Evolutionary conservation across 2,113 vertebrate genomes (phyloP).

Genomic region (Psophia crepitans): DNA sequence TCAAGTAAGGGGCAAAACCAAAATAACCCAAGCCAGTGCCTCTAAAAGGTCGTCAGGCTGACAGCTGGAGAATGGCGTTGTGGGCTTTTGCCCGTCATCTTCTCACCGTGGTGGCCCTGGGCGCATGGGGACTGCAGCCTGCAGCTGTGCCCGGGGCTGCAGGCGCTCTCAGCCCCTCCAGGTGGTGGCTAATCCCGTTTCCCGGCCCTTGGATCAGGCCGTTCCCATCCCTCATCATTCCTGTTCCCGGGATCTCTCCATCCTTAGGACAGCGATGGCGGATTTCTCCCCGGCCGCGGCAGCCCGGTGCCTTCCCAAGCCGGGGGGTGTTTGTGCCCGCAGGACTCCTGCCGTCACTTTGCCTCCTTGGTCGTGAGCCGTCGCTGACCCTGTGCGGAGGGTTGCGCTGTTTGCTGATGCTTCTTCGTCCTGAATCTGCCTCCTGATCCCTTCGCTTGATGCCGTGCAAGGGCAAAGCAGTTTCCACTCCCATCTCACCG

Average conservation of each 20-base stretch:
- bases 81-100: neutral
- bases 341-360: neutral
- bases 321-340: neutral
- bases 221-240: neutral
- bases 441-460: neutral
- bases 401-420: neutral
- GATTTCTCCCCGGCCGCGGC: neutral
- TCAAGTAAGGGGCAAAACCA: neutral
- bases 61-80: neutral
- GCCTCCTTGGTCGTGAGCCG: fast-evolving
- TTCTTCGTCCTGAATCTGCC: neutral
- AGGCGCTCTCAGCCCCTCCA: no score
- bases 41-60: neutral
- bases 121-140: fast-evolving
- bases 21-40: neutral
- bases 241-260: neutral
- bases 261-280: neutral
- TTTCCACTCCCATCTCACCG: neutral
- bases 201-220: neutral
- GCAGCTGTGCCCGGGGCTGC: fast-evolving
- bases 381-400: fast-evolving
- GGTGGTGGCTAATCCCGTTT: neutral
- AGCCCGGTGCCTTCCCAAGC: neutral
- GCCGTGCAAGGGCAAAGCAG: neutral
- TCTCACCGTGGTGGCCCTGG: neutral